A percentile compares a stretch with the other conserved stretches of the same genome.
Conservation (phyloP, 2,113 vertebrate genomes). For the Platysteira castanea region DNA sequence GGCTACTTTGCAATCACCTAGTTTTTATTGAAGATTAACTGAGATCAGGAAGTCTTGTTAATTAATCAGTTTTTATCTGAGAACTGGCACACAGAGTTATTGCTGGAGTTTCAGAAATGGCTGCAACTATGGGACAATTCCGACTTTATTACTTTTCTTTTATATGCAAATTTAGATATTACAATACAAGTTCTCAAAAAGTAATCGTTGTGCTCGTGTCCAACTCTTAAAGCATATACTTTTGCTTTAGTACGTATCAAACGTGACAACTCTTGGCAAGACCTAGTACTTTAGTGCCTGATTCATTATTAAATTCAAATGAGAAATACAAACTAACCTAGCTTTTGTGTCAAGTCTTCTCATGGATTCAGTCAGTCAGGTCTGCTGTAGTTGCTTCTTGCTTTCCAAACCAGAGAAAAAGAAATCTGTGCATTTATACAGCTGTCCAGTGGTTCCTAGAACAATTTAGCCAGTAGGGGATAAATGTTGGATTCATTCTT, state of each 20-base stretch:
- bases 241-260: background rate
- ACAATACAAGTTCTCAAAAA: background rate
- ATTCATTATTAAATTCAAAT: background rate
- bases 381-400: background rate
- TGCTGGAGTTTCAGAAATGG: background rate
- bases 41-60: background rate
- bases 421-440: background rate
- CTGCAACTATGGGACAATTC: background rate
- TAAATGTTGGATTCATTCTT: background rate
- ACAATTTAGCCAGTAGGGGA: background rate
- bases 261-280: background rate
- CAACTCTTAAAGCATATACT: background rate
- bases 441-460: background rate
- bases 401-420: background rate
- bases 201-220: background rate
- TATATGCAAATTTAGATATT: background rate
- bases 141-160: background rate
- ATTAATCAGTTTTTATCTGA: conserved; percentile 2
- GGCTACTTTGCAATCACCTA: background rate
- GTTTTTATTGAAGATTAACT: background rate
- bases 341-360: background rate
- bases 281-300: background rate
- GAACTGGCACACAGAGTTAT: background rate
- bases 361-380: background rate
- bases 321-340: background rate